A percentile compares a stretch with the other conserved stretches of the same genome.
Evolutionary conservation across 2,113 vertebrate genomes (phyloP).

Genomic region (Morone saxatilis): DNA sequence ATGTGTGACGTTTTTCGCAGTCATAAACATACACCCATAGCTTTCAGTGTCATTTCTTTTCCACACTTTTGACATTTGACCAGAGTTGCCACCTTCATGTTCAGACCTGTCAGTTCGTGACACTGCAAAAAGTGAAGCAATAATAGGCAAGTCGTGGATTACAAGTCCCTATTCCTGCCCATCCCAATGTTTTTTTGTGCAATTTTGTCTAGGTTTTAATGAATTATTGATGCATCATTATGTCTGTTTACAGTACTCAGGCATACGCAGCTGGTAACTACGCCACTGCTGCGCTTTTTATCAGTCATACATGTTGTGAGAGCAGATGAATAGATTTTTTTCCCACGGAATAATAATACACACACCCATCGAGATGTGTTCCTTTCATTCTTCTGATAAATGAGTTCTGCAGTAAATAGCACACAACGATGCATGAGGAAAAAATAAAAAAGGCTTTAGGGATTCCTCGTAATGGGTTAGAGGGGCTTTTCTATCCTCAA

Average conservation of each 20-base stretch:
- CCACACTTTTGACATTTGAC: conserved; percentile 17
- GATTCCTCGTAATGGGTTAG: conserved; percentile 60
- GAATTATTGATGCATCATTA: conserved; percentile 55
- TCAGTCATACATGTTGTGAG: conserved; percentile 41
- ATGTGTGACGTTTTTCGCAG: neutral
- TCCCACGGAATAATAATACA: conserved; percentile 26
- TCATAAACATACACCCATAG: neutral
- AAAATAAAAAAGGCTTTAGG: conserved; percentile 42
- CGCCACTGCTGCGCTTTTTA: conserved; percentile 53
- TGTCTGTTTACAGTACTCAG: conserved; percentile 41
- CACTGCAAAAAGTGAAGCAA: conserved; percentile 46
- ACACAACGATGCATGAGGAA: conserved; percentile 10
- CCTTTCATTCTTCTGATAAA: conserved; percentile 62
- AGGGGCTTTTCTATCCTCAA: conserved; percentile 66
- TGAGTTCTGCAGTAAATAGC: conserved; percentile 53
- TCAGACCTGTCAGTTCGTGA: conserved; percentile 66
- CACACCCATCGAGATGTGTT: conserved; percentile 47
- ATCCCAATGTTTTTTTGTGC: conserved; percentile 54
- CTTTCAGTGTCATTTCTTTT: conserved; percentile 6
- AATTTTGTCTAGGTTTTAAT: conserved; percentile 46
- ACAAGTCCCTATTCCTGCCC: conserved; percentile 27
- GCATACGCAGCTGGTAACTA: conserved; percentile 50
- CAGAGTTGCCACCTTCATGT: conserved; percentile 49
- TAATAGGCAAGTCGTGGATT: conserved; percentile 39
- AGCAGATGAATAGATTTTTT: conserved; percentile 55